A percentile compares a stretch with the other conserved stretches of the same genome.
phyloP scores from a whole-genome alignment of 1,140 invertebrate genomes.

The Whitmania pigra region DNA sequence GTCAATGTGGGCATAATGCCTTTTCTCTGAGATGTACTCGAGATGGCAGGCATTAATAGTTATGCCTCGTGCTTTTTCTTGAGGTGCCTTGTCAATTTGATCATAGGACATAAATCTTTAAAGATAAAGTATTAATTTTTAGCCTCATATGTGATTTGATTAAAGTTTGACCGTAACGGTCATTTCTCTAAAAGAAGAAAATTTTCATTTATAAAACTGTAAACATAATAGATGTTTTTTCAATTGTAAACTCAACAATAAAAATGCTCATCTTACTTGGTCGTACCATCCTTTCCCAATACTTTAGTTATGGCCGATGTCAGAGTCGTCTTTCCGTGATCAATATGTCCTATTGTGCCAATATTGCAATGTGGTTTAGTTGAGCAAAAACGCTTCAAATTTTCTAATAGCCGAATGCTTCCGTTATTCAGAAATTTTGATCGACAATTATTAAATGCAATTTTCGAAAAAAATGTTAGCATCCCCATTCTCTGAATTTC shows the following conservation, averaged over 20 bases:
- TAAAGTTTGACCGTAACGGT: background rate
- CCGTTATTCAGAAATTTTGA: too few relatives aligned
- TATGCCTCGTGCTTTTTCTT: conserved; percentile 85
- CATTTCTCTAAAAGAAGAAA: background rate
- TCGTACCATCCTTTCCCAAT: conserved; percentile 33
- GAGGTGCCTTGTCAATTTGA: conserved; percentile 83
- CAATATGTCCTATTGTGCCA: conserved; percentile 95
- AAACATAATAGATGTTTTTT: background rate
- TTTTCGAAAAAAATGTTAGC: too few relatives aligned
- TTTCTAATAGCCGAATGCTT: too few relatives aligned
- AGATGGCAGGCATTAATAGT: conserved; percentile 93
- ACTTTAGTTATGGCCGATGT: conserved; percentile 84
- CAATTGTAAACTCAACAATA: too few relatives aligned
- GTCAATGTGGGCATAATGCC: conserved; percentile 88
- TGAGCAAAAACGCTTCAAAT: background rate
- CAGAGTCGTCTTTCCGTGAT: conserved; percentile 94
- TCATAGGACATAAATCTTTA: conserved; percentile 61
- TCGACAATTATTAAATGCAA: too few relatives aligned
- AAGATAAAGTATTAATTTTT: too few relatives aligned
- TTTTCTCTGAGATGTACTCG: conserved; percentile 65
- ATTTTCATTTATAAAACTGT: background rate
- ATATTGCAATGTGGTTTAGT: conserved; percentile 51
- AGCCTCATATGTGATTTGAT: background rate
- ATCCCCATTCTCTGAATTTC: too few relatives aligned
- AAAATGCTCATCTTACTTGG: conserved; percentile 46